Base-by-base conservation (phyloP, 1,140 invertebrate species). In the Drosophila repleta region DNA sequence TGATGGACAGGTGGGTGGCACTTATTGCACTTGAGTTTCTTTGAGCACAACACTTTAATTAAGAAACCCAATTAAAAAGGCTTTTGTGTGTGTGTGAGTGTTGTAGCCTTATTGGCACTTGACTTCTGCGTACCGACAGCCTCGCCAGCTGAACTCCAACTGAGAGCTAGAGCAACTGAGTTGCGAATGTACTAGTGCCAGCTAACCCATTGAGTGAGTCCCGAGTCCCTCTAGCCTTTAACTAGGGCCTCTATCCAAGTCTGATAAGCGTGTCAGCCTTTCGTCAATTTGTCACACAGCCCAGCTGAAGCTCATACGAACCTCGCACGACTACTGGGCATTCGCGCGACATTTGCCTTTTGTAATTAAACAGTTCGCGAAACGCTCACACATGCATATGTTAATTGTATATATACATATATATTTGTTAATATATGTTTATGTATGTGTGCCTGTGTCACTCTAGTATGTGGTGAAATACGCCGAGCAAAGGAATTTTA, bases 201-300 rank as follows among this genome's bases (percentile, higher is more conserved):
- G 60, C 15, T 49, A 17, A 17, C 39, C 39, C 39, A 41, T 45
- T 55, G 6, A 26, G 41, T 15, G 39, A 11, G 20, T 26, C 46
- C 18, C 37, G 18, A 35, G 32, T 10, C 32, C 11, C 11, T 35
- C 37, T 24, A 35, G 32, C 32, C 32, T 35, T 35, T 35, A 35
- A 35, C 32, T 35, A 35, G 32, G 49, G 21, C 11, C 20, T 52
- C 66, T 35, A 53, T 7, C 39, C 39, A 43, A 43, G 39, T 55
- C 61, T 82, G 82, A 87, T 87, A 87, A 87, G 55, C 60, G 56
- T 53, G 21, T 57, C 74, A 79, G 82, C 78, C 83, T 88, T 88
- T 87, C 83, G 82, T 87, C 82, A 82, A 35, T 55, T 77, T 61
- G 67, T 67, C 79, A 72, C 37, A 39, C 62, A 39, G 17, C n/a